phyloP scores from a whole-genome alignment of 2,797 vertebrate genomes.

The Halcyon chelicuti region DNA sequence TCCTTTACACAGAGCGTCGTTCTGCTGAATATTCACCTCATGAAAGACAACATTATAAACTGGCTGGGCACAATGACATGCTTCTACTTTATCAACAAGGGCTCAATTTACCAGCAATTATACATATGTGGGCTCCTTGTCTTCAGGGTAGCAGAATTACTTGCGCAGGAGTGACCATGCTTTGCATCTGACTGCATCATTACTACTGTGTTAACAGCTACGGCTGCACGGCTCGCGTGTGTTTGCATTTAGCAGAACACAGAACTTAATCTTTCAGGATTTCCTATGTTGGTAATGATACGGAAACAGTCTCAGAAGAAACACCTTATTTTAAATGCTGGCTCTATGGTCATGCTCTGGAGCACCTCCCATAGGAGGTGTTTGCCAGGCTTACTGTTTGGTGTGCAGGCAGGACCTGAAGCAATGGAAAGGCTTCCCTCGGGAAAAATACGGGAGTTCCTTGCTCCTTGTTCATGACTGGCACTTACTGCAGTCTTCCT shows the following conservation, averaged over 20 bases:
- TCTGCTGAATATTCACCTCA: slow-evolving; percentile 3
- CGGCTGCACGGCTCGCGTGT: not conserved
- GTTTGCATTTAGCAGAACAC: slow-evolving; percentile 2
- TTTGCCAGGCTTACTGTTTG: not conserved
- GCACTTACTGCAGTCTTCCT: not conserved
- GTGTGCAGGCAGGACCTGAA: not conserved
- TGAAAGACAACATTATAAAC: slow-evolving; percentile 68
- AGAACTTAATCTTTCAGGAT: slow-evolving; percentile 14
- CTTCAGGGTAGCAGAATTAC: not conserved
- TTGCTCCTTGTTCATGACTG: not conserved
- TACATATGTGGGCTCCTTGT: not conserved
- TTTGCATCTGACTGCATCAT: not conserved
- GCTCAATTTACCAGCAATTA: slow-evolving; percentile 56
- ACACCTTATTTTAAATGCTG: not conserved
- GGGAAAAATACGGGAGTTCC: not conserved
- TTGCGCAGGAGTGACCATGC: not conserved
- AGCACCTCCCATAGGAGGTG: not conserved
- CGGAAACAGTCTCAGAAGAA: not conserved
- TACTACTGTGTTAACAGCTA: not conserved
- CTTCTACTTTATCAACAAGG: slow-evolving; percentile 65
- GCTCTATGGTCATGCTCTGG: not conserved
- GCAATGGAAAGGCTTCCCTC: not conserved
- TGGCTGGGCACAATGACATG: not conserved
- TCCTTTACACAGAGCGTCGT: not conserved
- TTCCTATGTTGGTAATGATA: slow-evolving; percentile 3